Base-by-base conservation (phyloP, 2,888 invertebrate genomes). In the Teleiodes luculella region DNA sequence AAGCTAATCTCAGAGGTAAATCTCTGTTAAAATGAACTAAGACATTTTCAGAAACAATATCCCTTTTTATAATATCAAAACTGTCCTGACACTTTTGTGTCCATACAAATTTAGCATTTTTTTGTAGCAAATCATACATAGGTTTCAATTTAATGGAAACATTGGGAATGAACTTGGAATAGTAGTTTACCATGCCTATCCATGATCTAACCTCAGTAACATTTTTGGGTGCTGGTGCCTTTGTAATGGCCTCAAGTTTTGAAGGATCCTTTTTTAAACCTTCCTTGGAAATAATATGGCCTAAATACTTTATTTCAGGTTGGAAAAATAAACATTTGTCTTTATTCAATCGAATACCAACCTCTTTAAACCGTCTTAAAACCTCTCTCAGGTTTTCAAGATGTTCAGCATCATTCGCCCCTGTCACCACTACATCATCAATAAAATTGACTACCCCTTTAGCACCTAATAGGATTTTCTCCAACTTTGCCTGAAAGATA, bases 351-450 rank as follows among this genome's bases (percentile, higher is more conserved):
- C 58, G 57, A 13, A 57, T 39, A 6, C 59, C 55, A 6, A 53
- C 53, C 7, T 58, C 43, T 33, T 53, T 30, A 8, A 63, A 55
- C 56, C 51, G 53, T 31, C 33, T 33, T n/a, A 65, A 53, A 31
- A 66, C 59, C 24, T 56, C 28, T 52, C 28, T 52, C 24, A 57
- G 36, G 28, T 54, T 57, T 30, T 33, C 35, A 10, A 57, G 7
- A 41, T 57, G 57, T 43, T 54, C 52, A 18, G 1, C 0, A 53
- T 60, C 8, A 60, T 59, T 28, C 56, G 57, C 39, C 67, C 62
- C 10, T 65, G 61, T 55, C 63, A 62, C 20, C 20, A 64, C 43
- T 11, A 68, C 62, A 53, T 67, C 64, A 49, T 66, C 64, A 30
- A 61, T 53, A 53, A 61, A 64, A 18, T 61, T 57, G 1, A 57